Percentiles rank a stretch among this genome's conserved stretches.
Evolutionary conservation across 2,113 vertebrate species (phyloP).

Genomic region (Actenoides lindsayi): DNA sequence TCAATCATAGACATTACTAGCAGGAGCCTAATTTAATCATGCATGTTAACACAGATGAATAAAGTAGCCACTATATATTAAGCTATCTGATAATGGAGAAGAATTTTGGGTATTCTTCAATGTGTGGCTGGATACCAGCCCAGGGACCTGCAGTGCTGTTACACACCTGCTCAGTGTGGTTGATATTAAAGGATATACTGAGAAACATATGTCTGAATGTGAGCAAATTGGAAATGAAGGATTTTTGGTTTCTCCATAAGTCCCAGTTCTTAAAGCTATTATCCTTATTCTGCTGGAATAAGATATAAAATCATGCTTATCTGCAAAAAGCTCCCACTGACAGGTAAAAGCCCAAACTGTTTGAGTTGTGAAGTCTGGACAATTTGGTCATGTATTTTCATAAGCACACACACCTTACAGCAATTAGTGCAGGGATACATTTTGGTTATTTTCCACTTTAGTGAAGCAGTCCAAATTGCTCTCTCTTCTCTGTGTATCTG

Average conservation of each 20-base stretch:
- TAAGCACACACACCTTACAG: neutral
- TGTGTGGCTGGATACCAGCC: accelerated
- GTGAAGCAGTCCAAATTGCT: neutral
- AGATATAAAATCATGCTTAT: neutral
- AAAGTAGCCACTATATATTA: neutral
- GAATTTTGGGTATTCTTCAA: neutral
- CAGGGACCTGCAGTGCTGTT: neutral
- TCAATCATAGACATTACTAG: neutral
- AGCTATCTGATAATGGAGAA: neutral
- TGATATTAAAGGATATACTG: neutral
- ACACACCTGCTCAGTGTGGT: neutral
- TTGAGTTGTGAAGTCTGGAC: neutral
- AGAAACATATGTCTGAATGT: neutral
- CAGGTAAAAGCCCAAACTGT: neutral
- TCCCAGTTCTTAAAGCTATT: neutral
- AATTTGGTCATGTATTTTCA: neutral
- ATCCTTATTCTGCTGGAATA: neutral
- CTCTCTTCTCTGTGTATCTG: neutral
- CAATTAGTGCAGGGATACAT: neutral
- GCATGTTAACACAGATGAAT: neutral
- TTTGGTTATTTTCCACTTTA: neutral
- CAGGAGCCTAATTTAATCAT: neutral
- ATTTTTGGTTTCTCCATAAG: neutral
- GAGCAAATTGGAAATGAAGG: neutral
- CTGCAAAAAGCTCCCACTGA: neutral